phyloP scores from a whole-genome alignment of 1,140 invertebrate species.

The Macrostomum lignano region DNA sequence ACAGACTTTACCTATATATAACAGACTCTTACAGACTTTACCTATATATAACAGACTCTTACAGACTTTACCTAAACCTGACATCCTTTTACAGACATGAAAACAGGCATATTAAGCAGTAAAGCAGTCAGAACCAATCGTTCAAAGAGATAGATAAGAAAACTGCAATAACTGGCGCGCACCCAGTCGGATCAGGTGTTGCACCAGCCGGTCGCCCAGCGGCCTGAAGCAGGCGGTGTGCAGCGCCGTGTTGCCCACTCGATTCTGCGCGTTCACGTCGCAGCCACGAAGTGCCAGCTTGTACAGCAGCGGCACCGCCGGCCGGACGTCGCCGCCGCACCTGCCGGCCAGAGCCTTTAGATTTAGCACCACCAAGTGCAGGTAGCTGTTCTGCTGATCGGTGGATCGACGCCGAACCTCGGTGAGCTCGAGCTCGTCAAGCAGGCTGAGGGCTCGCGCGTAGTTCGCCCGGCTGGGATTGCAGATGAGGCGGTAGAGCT shows the following conservation, averaged over 20 bases:
- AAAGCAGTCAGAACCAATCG: background rate
- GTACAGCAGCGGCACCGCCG: constrained; percentile 8
- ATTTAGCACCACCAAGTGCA: background rate
- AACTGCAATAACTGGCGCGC: background rate
- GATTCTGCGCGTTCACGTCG: constrained; percentile 9
- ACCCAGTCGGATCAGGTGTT: constrained; percentile 9
- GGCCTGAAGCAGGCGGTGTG: constrained; percentile 10
- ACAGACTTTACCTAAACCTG: too few species aligned
- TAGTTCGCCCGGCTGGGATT: too few species aligned
- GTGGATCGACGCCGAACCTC: too few species aligned
- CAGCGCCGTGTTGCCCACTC: constrained; percentile 9
- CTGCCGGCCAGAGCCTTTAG: background rate
- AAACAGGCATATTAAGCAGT: background rate
- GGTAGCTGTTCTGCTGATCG: too few species aligned
- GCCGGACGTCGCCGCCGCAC: background rate
- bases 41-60: too few species aligned
- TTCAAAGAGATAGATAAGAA: background rate
- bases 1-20: too few species aligned
- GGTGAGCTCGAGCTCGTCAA: too few species aligned
- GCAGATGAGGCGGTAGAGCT: too few species aligned
- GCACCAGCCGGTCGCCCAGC: constrained; percentile 6
- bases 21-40: too few species aligned
- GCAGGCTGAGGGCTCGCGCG: too few species aligned
- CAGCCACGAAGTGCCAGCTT: constrained; percentile 8
- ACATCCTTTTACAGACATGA: too few species aligned